Base-by-base conservation (phyloP, 1,140 invertebrate genomes). In the Drosophila pseudoobscura region DNA sequence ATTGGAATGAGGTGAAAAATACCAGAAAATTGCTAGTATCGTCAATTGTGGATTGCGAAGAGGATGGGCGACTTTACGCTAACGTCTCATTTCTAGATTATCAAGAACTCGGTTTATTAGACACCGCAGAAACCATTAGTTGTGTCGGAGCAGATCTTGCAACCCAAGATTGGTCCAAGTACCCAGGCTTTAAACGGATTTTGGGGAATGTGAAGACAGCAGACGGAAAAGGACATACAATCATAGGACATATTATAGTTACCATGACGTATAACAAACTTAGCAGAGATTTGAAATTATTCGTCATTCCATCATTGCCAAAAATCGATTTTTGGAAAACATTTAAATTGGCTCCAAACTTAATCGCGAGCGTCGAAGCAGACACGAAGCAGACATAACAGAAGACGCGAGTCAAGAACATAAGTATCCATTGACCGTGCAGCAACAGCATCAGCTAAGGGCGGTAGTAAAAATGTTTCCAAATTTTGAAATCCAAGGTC, bases 111-210 rank as follows among this genome's bases (percentile, higher is more conserved):
- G 52, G n/a, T 13, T 44, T 49, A 8, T 7, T 64, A 5, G 52
- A 63, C 39, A 55, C 61, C 3, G 61, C 52, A 26, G 61, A 52
- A 7, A 63, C 55, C 47, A 43, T 60, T 17, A 60, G 56, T n/a
- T 59, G 64, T 44, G 24, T 68, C 9, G 50, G 64, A 29, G 22
- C 56, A 15, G 20, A 52, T 13, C 29, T 68, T 6, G 64, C 64
- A 8, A n/a, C 57, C 45, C 24, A 31, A 11, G 47, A 57, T 41
- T 59, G 47, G 35, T 49, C 26, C 2, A 41, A 50, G 29, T 45
- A 57, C 3, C 47, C 39, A 3, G 15, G 41, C 6, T 66, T 66
- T 57, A n/a, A n/a, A 15, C 11, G 15, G 17, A 52, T 31, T 43
- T 24, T 39, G 44, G 41, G 20, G 3, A 31, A 44, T 13, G 55